Evolutionary conservation across 2,113 vertebrate species (phyloP), one percentile per base, ranked within the genome.

Genomic region (Nothobranchius kuhntae): DNA sequence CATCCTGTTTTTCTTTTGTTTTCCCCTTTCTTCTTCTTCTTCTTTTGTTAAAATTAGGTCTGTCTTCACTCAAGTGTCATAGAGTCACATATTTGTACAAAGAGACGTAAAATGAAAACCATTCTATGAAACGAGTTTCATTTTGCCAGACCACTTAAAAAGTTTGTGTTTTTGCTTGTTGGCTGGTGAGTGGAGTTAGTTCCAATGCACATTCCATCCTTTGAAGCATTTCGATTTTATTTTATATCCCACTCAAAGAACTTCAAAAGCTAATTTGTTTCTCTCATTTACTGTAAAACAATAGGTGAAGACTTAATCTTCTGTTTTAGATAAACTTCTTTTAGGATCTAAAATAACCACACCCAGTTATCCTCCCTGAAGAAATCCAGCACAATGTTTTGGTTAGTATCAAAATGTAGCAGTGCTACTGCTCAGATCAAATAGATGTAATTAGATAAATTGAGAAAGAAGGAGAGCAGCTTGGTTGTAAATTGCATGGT

Each of bases 381-480:
- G 65, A 35, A 12, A 74, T 53, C 70, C 62, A 61, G 42, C 70
- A 44, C 55, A 70, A 71, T 78, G 59, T 57, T 81, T 48, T 74
- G 71, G 62, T 78, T 83, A 78, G 75, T 81, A 56, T 82, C 77
- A 86, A 86, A 87, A 87, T 75, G 72, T 40, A 81, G 65, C 75
- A 68, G 70, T 53, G 15, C 74, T 61, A 63, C 42, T 67, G 76
- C 68, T 73, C 38, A 58, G 78, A 81, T 86, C 78, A 91, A 86
- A 89, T 82, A 82, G 73, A 84, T 87, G 87, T 88, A 89, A 91
- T 91, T 89, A 89, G 83, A 87, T 89, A 89, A 87, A 89, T 84
- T 88, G 85, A 87, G 78, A 82, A 86, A 87, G 81, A 89, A 84
- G 63, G 80, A 79, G 79, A 86, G 65, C 61, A 75, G 79, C 87